A percentile compares a stretch with the other conserved stretches of the same genome.
Conservation (phyloP, 35 echinoderm and acorn worm genomes). For the Heliocidaris erythrogramma region DNA sequence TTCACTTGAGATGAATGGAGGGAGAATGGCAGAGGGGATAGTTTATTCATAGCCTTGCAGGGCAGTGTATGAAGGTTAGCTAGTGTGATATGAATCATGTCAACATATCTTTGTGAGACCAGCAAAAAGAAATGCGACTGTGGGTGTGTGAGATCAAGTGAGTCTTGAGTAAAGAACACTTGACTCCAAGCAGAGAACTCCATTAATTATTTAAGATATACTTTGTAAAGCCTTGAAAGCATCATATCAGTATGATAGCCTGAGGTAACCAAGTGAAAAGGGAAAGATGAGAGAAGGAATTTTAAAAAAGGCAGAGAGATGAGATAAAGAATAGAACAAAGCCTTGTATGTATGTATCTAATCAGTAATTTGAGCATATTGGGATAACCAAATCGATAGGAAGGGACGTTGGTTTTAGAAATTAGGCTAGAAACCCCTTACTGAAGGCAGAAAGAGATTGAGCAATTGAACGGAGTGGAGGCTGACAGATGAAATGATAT, state of each 20-base stretch:
- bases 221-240: not conserved
- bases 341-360: not conserved
- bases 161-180: conserved; percentile 10
- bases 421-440: not conserved
- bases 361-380: conserved; percentile 4
- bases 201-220: conserved; percentile 2
- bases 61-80: not conserved
- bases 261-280: not conserved
- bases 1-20: conserved; percentile 31
- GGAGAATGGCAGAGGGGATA: conserved; percentile 9
- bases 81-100: conserved; percentile 13
- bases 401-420: not conserved
- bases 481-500: conserved; percentile 36
- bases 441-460: not conserved
- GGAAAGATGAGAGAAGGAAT: not conserved
- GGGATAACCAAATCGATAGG: not conserved
- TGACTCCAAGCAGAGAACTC: not conserved
- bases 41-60: conserved; percentile 24
- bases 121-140: not conserved
- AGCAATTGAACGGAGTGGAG: conserved; percentile 13
- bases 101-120: conserved; percentile 4
- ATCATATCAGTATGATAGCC: not conserved
- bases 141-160: not conserved
- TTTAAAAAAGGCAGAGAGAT: not conserved
- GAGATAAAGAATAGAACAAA: not conserved